Evolutionary conservation across 2,888 invertebrate genomes (phyloP).

Genomic region (Ophion ellenae): DNA sequence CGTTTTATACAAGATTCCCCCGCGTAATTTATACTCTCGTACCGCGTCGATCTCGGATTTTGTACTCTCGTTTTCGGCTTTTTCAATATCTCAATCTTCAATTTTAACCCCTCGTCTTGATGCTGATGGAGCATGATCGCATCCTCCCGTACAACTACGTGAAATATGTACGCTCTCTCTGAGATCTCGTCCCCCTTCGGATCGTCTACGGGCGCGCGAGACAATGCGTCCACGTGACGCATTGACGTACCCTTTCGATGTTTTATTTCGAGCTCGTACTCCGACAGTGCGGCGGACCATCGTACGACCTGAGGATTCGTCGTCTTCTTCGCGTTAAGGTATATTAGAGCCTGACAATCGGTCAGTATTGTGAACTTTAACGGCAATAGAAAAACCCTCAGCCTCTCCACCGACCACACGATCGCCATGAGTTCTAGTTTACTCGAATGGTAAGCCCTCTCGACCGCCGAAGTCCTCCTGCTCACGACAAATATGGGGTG

Average conservation of each 20-base stretch:
- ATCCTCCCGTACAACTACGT: slow-evolving; percentile 36
- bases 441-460: slow-evolving; percentile 24
- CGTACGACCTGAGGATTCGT: slow-evolving; percentile 36
- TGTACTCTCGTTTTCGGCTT: slow-evolving; percentile 14
- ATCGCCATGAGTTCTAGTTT: slow-evolving; percentile 38
- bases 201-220: slow-evolving; percentile 56
- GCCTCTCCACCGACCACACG: slow-evolving; percentile 45
- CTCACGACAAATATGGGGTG: slow-evolving; percentile 32
- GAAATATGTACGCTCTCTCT: slow-evolving; percentile 38
- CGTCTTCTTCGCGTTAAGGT: slow-evolving; percentile 30
- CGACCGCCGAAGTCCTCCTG: slow-evolving; percentile 14
- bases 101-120: not conserved
- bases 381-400: slow-evolving; percentile 25
- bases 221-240: slow-evolving; percentile 67
- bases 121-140: slow-evolving; percentile 20
- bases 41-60: slow-evolving; percentile 31
- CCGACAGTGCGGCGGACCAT: slow-evolving; percentile 19
- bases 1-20: slow-evolving; percentile 26
- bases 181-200: slow-evolving; percentile 23
- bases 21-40: slow-evolving; percentile 21
- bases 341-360: slow-evolving; percentile 57
- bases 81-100: slow-evolving; percentile 21
- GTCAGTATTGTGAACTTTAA: slow-evolving; percentile 68
- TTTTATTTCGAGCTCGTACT: slow-evolving; percentile 63
- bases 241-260: slow-evolving; percentile 67